These are phyloP conservation scores for Oxygymnocypris stewartii DNA, from an alignment of 2,113 vertebrate species.

Conservation along the genomic window DNA sequence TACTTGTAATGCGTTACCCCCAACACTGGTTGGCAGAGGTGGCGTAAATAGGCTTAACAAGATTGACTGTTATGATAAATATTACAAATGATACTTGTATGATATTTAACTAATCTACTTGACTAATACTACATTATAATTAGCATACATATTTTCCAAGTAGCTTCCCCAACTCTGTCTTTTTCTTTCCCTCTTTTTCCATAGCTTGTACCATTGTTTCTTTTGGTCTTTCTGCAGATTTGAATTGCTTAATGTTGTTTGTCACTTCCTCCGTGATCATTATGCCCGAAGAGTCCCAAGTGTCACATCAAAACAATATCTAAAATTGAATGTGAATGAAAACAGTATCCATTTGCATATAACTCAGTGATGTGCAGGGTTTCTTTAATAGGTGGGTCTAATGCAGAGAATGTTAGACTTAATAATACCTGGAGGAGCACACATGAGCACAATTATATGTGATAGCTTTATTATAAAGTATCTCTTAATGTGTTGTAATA, in stretches of 20 bases:
- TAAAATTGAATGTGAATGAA: not conserved
- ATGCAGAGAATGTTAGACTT: constrained; percentile 22
- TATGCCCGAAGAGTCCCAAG: not conserved
- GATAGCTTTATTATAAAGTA: constrained; percentile 28
- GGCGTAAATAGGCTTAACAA: too few species aligned
- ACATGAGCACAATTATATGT: constrained; percentile 37
- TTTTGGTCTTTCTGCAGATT: not conserved
- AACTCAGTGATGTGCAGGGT: not conserved
- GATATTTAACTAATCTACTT: not conserved
- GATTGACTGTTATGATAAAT: too few species aligned
- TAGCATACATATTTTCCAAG: not conserved
- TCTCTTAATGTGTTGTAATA: constrained; percentile 9
- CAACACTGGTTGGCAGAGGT: too few species aligned
- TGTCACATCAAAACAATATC: not conserved
- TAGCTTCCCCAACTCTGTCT: not conserved
- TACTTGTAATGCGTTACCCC: too few species aligned
- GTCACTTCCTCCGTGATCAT: not conserved
- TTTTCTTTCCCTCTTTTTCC: not conserved
- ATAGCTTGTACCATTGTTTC: not conserved
- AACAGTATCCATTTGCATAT: not conserved
- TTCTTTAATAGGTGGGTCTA: not conserved
- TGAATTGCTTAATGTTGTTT: not conserved
- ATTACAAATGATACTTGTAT: not conserved
- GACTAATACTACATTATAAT: not conserved
- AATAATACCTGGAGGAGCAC: constrained; percentile 20